A percentile compares a stretch with the other conserved stretches of the same genome.
phyloP scores from a whole-genome alignment of 1,140 invertebrate genomes.

The Stratiolaelaps scimitus region DNA sequence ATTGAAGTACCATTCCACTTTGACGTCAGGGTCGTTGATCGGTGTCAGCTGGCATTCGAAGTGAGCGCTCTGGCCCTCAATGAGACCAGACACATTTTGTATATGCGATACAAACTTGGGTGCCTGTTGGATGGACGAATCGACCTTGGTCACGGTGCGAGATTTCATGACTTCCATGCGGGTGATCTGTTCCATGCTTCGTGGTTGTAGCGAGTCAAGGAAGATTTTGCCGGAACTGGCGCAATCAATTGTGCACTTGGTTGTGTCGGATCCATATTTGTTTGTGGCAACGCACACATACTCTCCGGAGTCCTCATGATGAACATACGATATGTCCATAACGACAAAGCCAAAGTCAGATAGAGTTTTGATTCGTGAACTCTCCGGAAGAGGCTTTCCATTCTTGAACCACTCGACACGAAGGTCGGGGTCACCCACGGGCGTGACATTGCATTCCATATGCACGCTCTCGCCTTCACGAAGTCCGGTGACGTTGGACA shows the following conservation, averaged over 20 bases:
- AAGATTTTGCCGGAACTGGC: constrained; percentile 59
- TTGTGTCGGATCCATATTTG: constrained; percentile 33
- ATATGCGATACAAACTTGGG: constrained; percentile 83
- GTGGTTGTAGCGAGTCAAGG: constrained; percentile 81
- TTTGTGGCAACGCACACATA: constrained; percentile 49
- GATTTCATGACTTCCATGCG: constrained; percentile 55
- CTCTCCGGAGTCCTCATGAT: constrained; percentile 82
- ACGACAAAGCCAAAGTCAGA: constrained; percentile 93
- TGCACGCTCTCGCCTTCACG: constrained; percentile 83
- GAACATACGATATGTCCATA: constrained; percentile 83
- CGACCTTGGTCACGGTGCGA: constrained; percentile 48
- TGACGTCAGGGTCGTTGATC: constrained; percentile 76
- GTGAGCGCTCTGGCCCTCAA: constrained; percentile 84
- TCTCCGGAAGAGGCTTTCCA: constrained; percentile 67
- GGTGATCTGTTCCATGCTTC: constrained; percentile 74
- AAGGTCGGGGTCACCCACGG: constrained; percentile 81
- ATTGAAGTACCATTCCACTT: constrained; percentile 89
- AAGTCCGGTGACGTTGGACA: constrained; percentile 65
- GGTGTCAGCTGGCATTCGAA: constrained; percentile 81
- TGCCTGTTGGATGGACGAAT: constrained; percentile 49
- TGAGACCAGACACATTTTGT: constrained; percentile 59
- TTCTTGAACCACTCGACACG: constrained; percentile 94
- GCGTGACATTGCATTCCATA: constrained; percentile 79
- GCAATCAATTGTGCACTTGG: constrained; percentile 19
- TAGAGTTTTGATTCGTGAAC: constrained; percentile 75